Evolutionary conservation across 2,888 invertebrate genomes (phyloP), one percentile per base, ranked within the genome.

Genomic region (Pandemis corylana): DNA sequence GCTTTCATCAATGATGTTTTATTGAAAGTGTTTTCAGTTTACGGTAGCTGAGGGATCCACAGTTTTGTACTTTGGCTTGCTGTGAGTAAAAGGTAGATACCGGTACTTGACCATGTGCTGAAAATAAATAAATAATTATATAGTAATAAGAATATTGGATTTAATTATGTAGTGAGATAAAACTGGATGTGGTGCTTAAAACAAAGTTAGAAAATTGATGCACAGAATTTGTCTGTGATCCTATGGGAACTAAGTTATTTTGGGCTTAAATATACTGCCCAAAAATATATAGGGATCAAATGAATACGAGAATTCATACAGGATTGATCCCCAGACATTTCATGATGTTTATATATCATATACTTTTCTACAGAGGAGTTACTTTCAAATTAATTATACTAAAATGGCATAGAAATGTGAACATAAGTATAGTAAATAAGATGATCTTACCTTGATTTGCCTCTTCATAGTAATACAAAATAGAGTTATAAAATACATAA

Each of bases 31-130:
- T 80, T 80, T 90, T 94, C 93, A 94, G 89, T 94, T 94, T 71
- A 90, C 90, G 72, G 90, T 87, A 62, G 91, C 91, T 76, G 92
- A 77, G 56, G 91, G 80, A 75, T 94, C 93, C 73, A 94, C 91
- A 76, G 92, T 96, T 92, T 97, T 97, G 95, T 99, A 99, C 92
- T 97, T 97, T 86, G 99, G 98, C 95, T 99, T 99, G 86, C 99
- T 99, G 90, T 98, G 98, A 71, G 99, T 99, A 93, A 99, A 99
- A 77, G 99, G 99, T 91, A 99, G 95, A 95, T 99, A 99, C 93
- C 98, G 97, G 94, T 99, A 99, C 95, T 98, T 99, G 89, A 99
- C 97, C 99, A 99, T 99, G 95, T 99, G 99, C 99, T 99, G 96
- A 78, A 96, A 96, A 84, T 84, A 81, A 82, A 88, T 85, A 83